Evolutionary conservation across 2,888 invertebrate species (phyloP).

Genomic region (Pediacus dermestoides): DNA sequence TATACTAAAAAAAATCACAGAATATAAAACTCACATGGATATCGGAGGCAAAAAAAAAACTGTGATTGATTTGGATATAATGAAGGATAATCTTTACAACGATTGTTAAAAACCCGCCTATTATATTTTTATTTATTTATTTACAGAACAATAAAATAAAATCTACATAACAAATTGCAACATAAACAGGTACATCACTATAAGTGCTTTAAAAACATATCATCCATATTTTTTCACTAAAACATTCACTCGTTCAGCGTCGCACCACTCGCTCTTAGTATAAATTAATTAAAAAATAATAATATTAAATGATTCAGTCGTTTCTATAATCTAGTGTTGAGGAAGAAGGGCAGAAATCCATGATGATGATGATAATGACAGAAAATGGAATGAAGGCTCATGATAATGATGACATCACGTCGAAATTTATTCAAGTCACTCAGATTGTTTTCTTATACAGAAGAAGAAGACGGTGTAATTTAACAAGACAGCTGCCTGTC

Average conservation of each 20-base stretch:
- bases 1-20: constrained; percentile 48
- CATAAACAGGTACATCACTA: constrained; percentile 49
- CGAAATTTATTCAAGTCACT: constrained; percentile 27
- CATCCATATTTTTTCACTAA: constrained; percentile 26
- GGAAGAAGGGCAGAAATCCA: too few species aligned
- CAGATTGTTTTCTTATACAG: constrained; percentile 13
- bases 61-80: constrained; percentile 29
- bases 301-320: constrained; percentile 37
- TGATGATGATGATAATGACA: too few species aligned
- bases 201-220: constrained; percentile 36
- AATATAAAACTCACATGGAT: constrained; percentile 48
- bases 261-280: constrained; percentile 20
- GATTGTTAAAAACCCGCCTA: constrained; percentile 33
- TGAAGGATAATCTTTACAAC: constrained; percentile 22
- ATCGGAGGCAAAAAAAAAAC: constrained; percentile 30
- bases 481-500: constrained; percentile 51
- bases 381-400: constrained; percentile 41
- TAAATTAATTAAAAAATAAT: too few species aligned
- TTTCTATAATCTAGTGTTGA: constrained; percentile 19
- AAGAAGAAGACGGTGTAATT: too few species aligned
- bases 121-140: constrained; percentile 31
- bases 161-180: constrained; percentile 49
- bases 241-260: constrained; percentile 23
- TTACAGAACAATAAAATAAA: constrained; percentile 49
- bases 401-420: constrained; percentile 20